Base-by-base conservation (phyloP, 1,140 invertebrate species). In the Macrostomum lignano region DNA sequence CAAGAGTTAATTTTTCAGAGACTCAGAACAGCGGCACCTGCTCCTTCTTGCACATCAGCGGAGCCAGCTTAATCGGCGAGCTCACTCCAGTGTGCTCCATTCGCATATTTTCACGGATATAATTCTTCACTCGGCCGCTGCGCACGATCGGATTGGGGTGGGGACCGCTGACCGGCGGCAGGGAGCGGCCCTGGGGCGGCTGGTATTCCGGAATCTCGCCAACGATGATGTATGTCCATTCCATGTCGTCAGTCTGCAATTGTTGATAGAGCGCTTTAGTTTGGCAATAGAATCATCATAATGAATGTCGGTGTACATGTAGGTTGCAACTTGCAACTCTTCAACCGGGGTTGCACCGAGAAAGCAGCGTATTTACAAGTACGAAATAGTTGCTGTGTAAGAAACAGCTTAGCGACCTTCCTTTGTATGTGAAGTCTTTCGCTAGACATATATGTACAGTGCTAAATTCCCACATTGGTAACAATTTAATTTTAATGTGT, bases 201-300 rank as follows among this genome's bases (percentile, higher is more conserved):
- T 37, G 36, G 31, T 56, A 56, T 3, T 47, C 45, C 4, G 55
- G 53, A 14, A 53, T 37, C 2, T 46, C 40, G 17, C 52, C 55
- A 25, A 38, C 37, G 4, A 58, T 42, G 15, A 40, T 42, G 37
- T 58, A 58, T 31, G 49, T 56, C 55, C 55, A 58, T 40, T 56
- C 49, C 47, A 51, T 53, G 30, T 51, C 47, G 17, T 38, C 36
- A 7, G 49, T 52, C 53, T 56, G 44, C 21, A 42, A 36, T 9
- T 3, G 2, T 11, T 11, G 9, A 24, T 2, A 10, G 32, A 9
- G 11, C 9, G 25, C 9, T 23, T 20, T 9, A 9, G 11, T 9
- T 9, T 20, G n/a, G 7, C 11, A 13, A 9, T 11, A 7, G 32
- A 21, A 31, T 31, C 9, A 25, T 25, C 32, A 7, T 31, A 28